Conservation (phyloP, 2,888 invertebrate genomes). For the Thelaira solivaga region DNA sequence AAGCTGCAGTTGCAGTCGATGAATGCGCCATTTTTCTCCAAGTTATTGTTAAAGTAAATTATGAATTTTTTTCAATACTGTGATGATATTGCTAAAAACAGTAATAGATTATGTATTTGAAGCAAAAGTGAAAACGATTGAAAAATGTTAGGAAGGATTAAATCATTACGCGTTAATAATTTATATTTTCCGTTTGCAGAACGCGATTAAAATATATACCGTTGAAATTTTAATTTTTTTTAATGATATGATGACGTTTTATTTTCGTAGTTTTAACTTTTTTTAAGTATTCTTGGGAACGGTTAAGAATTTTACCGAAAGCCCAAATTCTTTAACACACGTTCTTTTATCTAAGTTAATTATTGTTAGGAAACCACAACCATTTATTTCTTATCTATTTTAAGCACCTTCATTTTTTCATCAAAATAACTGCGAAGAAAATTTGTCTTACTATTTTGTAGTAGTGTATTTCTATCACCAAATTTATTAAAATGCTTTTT, state of each 20-base stretch:
- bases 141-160: not conserved
- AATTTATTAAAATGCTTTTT: not conserved
- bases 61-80: not conserved
- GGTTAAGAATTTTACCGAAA: constrained; percentile 13
- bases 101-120: not conserved
- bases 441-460: constrained; percentile 47
- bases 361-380: constrained; percentile 42
- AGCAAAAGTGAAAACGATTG: not conserved
- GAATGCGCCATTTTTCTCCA: constrained; percentile 72
- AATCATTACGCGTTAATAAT: constrained; percentile 3
- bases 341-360: constrained; percentile 44
- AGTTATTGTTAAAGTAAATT: constrained; percentile 36
- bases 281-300: not conserved
- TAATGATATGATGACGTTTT: constrained; percentile 18
- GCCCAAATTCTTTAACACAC: constrained; percentile 26
- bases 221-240: not conserved
- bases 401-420: constrained; percentile 44
- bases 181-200: too few species aligned
- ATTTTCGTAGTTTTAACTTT: not conserved
- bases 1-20: constrained; percentile 65
- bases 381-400: constrained; percentile 54
- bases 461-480: constrained; percentile 21
- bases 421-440: constrained; percentile 43
- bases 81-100: constrained; percentile 37
- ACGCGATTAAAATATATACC: too few species aligned